These are phyloP conservation scores for Tympanoctomys barrerae DNA, from an alignment of 2,797 vertebrate species.

Conservation along the genomic window DNA sequence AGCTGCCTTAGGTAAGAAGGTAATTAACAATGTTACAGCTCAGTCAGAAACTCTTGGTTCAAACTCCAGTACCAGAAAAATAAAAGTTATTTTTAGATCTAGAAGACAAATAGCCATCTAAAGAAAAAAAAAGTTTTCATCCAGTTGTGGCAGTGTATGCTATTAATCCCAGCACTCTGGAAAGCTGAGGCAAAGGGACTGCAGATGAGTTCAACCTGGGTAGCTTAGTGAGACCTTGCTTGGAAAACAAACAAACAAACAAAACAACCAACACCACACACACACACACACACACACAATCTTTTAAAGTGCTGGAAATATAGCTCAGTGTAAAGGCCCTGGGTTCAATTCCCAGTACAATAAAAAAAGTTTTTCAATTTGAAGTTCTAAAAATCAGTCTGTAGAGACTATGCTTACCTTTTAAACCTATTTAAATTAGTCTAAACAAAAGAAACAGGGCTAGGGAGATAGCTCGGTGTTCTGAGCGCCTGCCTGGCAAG, in stretches of 20 bases:
- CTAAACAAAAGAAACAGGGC: not conserved
- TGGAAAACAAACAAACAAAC: not conserved
- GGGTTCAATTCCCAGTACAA: not conserved
- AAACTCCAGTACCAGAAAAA: not conserved
- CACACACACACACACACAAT: too few species aligned
- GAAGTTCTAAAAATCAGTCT: constrained; percentile 32
- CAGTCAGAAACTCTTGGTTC: not conserved
- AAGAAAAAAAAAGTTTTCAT: not conserved
- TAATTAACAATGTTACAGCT: not conserved
- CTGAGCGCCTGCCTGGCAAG: too few species aligned
- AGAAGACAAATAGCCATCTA: not conserved
- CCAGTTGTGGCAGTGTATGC: not conserved
- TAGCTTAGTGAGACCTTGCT: not conserved
- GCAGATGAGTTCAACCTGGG: not conserved
- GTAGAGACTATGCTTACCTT: not conserved
- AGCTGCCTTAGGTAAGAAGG: constrained; percentile 11
- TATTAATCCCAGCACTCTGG: not conserved
- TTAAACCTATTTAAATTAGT: constrained; percentile 27
- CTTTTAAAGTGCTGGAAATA: not conserved
- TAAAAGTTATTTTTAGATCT: constrained; percentile 36
- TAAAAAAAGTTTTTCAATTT: constrained; percentile 30
- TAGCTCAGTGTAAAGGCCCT: not conserved
- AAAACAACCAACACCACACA: too few species aligned
- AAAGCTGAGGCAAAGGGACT: not conserved
- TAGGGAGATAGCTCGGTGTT: too few species aligned